Conservation (phyloP, 2,888 invertebrate genomes). For the Calliopum simillimum region DNA sequence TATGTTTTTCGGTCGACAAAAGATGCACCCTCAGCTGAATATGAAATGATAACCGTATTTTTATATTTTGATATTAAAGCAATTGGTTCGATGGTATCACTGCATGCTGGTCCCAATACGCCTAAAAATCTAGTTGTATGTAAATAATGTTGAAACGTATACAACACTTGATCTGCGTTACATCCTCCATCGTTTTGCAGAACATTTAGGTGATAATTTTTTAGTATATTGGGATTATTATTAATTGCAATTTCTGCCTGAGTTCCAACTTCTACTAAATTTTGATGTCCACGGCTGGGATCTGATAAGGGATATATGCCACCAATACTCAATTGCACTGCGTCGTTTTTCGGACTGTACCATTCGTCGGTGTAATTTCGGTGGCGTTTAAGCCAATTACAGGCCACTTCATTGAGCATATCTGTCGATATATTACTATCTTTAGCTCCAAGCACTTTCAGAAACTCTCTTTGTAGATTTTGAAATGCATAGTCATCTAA, state of each 20-base stretch:
- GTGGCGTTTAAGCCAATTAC: conserved; percentile 74
- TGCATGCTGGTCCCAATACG: conserved; percentile 83
- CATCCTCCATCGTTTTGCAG: conserved; percentile 76
- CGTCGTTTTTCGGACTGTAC: conserved; percentile 57
- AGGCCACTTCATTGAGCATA: conserved; percentile 69
- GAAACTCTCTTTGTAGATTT: conserved; percentile 21
- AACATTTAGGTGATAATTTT: conserved; percentile 73
- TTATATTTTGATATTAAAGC: conserved; percentile 82
- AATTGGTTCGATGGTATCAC: conserved; percentile 83
- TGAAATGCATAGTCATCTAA: conserved; percentile 46
- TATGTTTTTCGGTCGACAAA: conserved; percentile 77
- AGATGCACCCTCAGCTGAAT: conserved; percentile 81
- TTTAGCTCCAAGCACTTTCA: conserved; percentile 2
- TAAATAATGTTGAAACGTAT: conserved; percentile 77
- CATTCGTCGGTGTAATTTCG: conserved; percentile 68
- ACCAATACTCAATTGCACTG: conserved; percentile 52
- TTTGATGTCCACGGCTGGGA: conserved; percentile 71
- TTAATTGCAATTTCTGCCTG: conserved; percentile 77
- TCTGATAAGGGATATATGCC: conserved; percentile 74
- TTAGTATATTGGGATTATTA: conserved; percentile 70
- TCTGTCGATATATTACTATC: conserved; percentile 23
- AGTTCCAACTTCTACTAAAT: conserved; percentile 70
- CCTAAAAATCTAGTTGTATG: conserved; percentile 74
- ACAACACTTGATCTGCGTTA: conserved; percentile 79
- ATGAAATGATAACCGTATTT: conserved; percentile 79